Evolutionary conservation across 92 coral and sea anemone genomes (phyloP).

Genomic region (Epizoanthus rinbou): DNA sequence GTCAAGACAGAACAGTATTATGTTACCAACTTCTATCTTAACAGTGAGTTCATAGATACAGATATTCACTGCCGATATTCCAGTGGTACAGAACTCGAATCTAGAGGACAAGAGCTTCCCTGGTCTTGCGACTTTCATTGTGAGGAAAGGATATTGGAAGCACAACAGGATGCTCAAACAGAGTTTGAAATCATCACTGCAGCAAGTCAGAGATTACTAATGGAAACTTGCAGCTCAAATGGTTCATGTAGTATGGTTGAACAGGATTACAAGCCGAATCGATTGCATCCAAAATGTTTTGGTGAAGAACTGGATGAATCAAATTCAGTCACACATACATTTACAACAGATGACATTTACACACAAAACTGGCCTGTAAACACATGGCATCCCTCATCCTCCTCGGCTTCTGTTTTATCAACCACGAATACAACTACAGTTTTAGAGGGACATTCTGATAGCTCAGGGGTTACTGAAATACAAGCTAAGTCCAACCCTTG

Average conservation of each 20-base stretch:
- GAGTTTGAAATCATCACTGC: conserved; percentile 66
- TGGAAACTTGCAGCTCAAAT: conserved; percentile 12
- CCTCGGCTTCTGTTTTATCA: not conserved
- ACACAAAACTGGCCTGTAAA: conserved; percentile 47
- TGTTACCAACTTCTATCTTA: conserved; percentile 54
- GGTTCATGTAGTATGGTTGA: not conserved
- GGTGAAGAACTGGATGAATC: not conserved
- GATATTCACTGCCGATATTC: not conserved
- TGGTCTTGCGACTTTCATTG: not conserved
- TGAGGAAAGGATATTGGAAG: not conserved
- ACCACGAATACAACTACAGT: not conserved
- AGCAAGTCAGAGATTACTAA: conserved; percentile 66
- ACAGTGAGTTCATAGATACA: conserved; percentile 57
- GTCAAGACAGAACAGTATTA: conserved; percentile 59
- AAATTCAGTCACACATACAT: conserved; percentile 48
- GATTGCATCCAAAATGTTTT: not conserved
- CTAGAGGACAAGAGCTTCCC: not conserved
- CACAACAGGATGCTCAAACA: conserved; percentile 40
- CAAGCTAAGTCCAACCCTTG: not conserved
- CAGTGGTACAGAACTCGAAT: not conserved
- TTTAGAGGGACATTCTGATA: not conserved
- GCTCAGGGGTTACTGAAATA: not conserved
- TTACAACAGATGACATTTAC: conserved; percentile 67
- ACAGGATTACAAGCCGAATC: not conserved
- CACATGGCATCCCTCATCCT: not conserved